Base-by-base conservation (phyloP, 1,140 invertebrate genomes). In the Polypedilum vanderplanki region DNA sequence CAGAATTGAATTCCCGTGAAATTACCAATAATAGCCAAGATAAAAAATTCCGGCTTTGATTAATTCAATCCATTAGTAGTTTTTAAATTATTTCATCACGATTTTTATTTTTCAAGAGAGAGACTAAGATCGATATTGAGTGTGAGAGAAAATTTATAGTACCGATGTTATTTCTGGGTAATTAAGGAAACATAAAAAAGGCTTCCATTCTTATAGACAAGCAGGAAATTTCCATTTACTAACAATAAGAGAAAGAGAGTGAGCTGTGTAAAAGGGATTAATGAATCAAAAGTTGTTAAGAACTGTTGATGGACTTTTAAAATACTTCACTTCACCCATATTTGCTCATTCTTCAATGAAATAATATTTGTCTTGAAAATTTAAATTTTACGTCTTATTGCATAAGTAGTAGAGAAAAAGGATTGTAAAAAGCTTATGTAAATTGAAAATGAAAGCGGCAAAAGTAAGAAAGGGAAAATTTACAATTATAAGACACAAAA, bases 341-440 rank as follows among this genome's bases (percentile, higher is more conserved):
- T 67, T 67, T 67, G 18, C 64, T 46, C 15, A 46, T 46, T n/a
- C n/a, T 33, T 33, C n/a, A 3, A 57, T n/a, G 10, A 17, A 70
- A 70, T 70, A 70, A 70, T 70, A 70, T 70, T 70, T 70, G 65
- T 70, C 65, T 70, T 18, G 65, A 70, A 70, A 33, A 70, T 70
- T 70, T 20, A 70, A 70, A 70, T 70, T 70, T 70, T 70, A 20
- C 65, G 18, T 70, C 65, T 70, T 70, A 70, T 70, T 70, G 65
- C 17, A 18, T 20, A 20, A 67, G 17, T 10, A 70, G n/a, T 18
- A 7, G 18, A 10, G 20, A 20, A 12, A 70, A 70, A 70, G 65
- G 65, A 70, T 70, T 70, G 65, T n/a, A n/a, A 57, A 70, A 70
- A 18, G 65, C 65, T 70, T 70, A 70, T 70, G 65, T 70, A 70